Evolutionary conservation across 2,888 invertebrate species (phyloP), one percentile per base, ranked within the genome.

Genomic region (Orgyia antiqua): DNA sequence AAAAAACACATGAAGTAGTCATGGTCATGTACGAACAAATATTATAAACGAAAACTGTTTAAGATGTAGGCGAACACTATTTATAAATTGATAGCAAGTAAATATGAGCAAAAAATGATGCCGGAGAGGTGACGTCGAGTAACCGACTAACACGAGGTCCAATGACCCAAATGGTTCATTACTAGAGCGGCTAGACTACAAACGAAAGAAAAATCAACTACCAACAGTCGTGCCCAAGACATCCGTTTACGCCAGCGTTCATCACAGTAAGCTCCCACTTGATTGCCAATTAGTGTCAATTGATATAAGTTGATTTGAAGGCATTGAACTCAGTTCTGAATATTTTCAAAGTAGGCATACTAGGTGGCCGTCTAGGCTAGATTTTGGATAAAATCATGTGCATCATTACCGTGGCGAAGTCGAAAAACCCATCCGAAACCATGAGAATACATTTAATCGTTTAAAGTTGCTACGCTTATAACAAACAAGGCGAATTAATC

Each of bases 111-210:
- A 75, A 75, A 80, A 78, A 70, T 70, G 64, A 72, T 71, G 51
- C 61, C 65, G 63, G 69, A 68, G 60, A 65, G 70, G 68, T 66
- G 67, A 60, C 47, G 65, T 57, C 44, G 58, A 58, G 60, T 59
- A 66, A 56, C 62, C 73, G 65, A 69, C 74, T 67, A 78, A 73
- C 79, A 70, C 65, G 78, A 83, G 77, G 82, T 82, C 80, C 78
- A 82, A 79, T 84, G 82, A 86, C 84, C 86, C 74, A 84, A 80
- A 82, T 86, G 74, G 70, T 63, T 68, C 68, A 71, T 69, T 68
- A 77, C 75, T 78, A 70, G 77, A 75, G 67, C 78, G 68, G 57
- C 55, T 64, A 74, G 69, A 63, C 68, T 69, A 69, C 65, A 58
- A 71, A 70, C 65, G 78, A 80, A 76, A 79, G 68, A 77, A 82